Percentiles rank a stretch among this genome's conserved stretches.
phyloP scores from a whole-genome alignment of 1,140 invertebrate genomes.

The Rhopalosiphum maidis region DNA sequence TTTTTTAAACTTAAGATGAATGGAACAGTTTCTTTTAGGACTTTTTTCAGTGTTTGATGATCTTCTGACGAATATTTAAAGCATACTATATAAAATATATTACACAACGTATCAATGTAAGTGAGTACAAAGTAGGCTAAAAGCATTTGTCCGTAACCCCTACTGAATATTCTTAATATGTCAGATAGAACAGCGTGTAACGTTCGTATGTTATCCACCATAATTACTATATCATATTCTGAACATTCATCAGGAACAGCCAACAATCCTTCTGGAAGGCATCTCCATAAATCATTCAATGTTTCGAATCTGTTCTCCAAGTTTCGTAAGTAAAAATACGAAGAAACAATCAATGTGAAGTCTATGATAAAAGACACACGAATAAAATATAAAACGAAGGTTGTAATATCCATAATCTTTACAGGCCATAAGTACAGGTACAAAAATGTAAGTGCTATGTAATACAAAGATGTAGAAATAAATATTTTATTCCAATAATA shows the following conservation, averaged over 20 bases:
- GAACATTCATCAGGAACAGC: neutral
- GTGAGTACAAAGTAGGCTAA: neutral
- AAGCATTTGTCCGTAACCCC: neutral
- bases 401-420: too few relatives aligned
- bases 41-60: too few relatives aligned
- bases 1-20: neutral
- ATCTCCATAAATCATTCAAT: neutral
- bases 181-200: neutral
- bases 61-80: neutral
- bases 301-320: neutral
- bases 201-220: neutral
- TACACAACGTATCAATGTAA: neutral
- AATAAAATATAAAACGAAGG: too few relatives aligned
- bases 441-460: too few relatives aligned
- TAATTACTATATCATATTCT: neutral
- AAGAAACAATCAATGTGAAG: neutral
- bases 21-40: neutral
- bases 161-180: neutral
- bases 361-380: neutral
- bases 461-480: too few relatives aligned
- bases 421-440: too few relatives aligned
- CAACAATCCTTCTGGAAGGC: neutral
- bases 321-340: neutral
- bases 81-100: neutral
- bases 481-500: too few relatives aligned